A percentile compares a stretch with the other conserved stretches of the same genome.
phyloP scores from a whole-genome alignment of 2,888 invertebrate species.

The Tetheella fluctuosa region DNA sequence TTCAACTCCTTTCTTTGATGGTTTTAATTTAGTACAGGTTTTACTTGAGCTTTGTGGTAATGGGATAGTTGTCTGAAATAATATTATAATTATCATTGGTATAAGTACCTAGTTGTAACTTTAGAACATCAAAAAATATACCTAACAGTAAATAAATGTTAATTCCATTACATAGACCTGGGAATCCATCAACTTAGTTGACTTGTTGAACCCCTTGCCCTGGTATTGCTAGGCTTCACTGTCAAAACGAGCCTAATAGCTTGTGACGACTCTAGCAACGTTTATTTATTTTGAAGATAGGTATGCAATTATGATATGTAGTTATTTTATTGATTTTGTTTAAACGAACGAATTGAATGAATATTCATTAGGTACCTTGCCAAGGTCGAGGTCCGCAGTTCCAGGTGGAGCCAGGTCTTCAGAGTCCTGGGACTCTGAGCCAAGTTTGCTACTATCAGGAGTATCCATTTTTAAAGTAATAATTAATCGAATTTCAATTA shows the following conservation, averaged over 20 bases:
- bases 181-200: too few species aligned
- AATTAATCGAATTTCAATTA: neutral
- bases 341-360: too few species aligned
- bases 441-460: slow-evolving; percentile 30
- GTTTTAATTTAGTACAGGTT: slow-evolving; percentile 19
- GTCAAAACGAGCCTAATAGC: too few species aligned
- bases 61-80: slow-evolving; percentile 26
- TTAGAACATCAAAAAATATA: too few species aligned
- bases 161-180: too few species aligned
- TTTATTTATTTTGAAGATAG: too few species aligned
- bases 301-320: too few species aligned
- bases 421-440: slow-evolving; percentile 52
- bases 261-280: too few species aligned
- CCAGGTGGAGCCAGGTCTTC: slow-evolving; percentile 46
- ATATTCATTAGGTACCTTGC: slow-evolving; percentile 37
- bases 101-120: neutral
- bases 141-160: too few species aligned
- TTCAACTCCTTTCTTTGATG: slow-evolving; percentile 64
- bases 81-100: neutral
- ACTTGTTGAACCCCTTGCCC: too few species aligned
- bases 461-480: slow-evolving; percentile 39
- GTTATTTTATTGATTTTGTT: too few species aligned
- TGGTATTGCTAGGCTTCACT: too few species aligned
- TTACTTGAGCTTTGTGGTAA: slow-evolving; percentile 16
- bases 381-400: slow-evolving; percentile 26